Evolutionary conservation across 2,113 vertebrate species (phyloP), one percentile per base, ranked within the genome.

Genomic region (Sturnira hondurensis): DNA sequence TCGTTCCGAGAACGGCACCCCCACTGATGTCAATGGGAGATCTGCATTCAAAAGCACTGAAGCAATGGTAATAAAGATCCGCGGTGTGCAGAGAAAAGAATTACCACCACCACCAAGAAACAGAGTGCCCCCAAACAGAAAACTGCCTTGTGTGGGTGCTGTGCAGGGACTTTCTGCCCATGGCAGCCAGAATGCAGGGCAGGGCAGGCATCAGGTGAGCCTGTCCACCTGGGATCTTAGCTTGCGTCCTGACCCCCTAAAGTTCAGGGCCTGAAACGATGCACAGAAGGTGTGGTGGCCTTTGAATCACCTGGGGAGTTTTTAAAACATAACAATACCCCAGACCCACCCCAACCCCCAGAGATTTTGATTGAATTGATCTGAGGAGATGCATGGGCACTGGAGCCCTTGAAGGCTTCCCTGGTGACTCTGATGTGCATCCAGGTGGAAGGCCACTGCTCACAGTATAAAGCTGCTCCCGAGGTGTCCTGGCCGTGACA

Each of bases 1-100:
- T 56, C 43, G 0, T 84, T 93, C 84, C 68, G 45, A 89, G 96
- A 93, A 36, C 83, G 89, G 74, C 91, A 91, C 41, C 88, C 95
- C 91, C 43, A 78, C 86, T 0, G 65, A 31, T 68, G 86, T 91
- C 50, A 11, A 74, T 83, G 89, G 96, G 90, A 97, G 85, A 65
- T 45, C 91, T 50, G 50, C 77, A 74, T 78, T 96, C 91, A 93
- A 22, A 97, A 89, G 94, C 86, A 45, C 0, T 61, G 89, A 94
- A 95, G 95, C 91, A 73, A 58, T 0, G 4, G 58, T 93, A 95
- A 56, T 96, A 96, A 97, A 95, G 93, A 92, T 61, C 65, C 12
- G 38, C 82, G 77, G 63, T n/a, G 38, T 83, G 47, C 56, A 91
- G 74, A 52, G 7, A 70, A 87, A 87, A 87, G 54, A 50, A 56